Percentiles rank a stretch among this genome's conserved stretches.
Conservation (phyloP, 2,888 invertebrate species). For the Ditula angustiorana region DNA sequence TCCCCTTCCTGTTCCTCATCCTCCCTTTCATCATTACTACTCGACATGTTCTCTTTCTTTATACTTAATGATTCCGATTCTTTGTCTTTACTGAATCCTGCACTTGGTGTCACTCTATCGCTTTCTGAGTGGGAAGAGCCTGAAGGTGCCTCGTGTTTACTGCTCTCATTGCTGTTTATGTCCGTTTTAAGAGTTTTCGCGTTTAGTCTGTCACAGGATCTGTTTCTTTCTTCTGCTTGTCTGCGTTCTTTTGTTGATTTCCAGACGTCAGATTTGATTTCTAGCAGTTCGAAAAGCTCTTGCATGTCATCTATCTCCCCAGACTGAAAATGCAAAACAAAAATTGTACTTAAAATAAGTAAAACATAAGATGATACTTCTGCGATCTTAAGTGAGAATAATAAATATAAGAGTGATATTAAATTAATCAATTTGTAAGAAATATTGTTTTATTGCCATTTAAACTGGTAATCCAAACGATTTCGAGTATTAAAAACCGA, state of each 20-base stretch:
- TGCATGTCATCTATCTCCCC: conserved; percentile 93
- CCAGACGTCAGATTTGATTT: conserved; percentile 94
- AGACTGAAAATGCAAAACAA: conserved; percentile 82
- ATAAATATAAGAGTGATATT: too few relatives aligned
- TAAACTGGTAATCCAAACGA: too few relatives aligned
- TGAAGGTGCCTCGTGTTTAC: conserved; percentile 81
- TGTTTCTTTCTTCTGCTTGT: conserved; percentile 79
- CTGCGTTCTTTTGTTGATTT: conserved; percentile 84
- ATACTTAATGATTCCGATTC: conserved; percentile 78
- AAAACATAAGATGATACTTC: too few relatives aligned
- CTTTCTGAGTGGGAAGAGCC: conserved; percentile 83
- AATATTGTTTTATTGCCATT: too few relatives aligned
- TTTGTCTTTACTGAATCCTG: conserved; percentile 80
- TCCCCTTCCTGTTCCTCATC: conserved; percentile 81
- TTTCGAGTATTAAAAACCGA: too few relatives aligned
- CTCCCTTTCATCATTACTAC: conserved; percentile 81
- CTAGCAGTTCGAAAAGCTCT: conserved; percentile 92
- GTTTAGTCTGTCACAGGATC: conserved; percentile 81
- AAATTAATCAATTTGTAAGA: too few relatives aligned
- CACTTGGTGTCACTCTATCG: conserved; percentile 77
- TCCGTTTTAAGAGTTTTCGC: conserved; percentile 78
- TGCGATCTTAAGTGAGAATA: too few relatives aligned
- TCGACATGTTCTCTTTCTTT: conserved; percentile 84
- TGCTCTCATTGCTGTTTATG: conserved; percentile 82
- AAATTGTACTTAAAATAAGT: not conserved